Evolutionary conservation across 2,113 vertebrate species (phyloP).

Genomic region (Chloropsis hardwickii): DNA sequence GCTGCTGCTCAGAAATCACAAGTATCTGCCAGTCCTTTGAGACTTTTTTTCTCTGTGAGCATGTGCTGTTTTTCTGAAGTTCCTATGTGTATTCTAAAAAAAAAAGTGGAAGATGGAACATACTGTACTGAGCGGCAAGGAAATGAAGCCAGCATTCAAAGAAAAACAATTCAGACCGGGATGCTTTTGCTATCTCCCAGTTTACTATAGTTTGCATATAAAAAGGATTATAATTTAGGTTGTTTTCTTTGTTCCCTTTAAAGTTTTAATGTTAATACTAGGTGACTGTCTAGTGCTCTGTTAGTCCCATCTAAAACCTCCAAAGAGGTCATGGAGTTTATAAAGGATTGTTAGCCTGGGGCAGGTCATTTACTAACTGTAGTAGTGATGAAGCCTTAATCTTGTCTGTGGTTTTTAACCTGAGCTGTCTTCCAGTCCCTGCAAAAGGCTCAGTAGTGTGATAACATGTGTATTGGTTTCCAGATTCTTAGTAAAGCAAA

Average conservation of each 20-base stretch:
- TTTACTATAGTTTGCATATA: neutral
- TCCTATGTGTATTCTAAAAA: slow-evolving; percentile 39
- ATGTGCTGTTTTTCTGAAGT: slow-evolving; percentile 69
- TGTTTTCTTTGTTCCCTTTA: neutral
- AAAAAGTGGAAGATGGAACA: slow-evolving; percentile 26
- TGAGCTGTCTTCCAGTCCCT: neutral
- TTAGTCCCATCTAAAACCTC: neutral
- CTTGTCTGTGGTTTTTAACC: neutral
- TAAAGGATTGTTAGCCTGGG: neutral
- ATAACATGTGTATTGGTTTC: fast-evolving
- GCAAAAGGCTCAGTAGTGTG: neutral
- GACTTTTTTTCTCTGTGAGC: slow-evolving; percentile 34
- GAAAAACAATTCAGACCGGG: neutral
- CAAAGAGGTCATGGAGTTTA: neutral
- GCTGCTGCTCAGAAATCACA: slow-evolving; percentile 47
- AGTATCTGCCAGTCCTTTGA: slow-evolving; percentile 44
- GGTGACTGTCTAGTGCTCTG: neutral
- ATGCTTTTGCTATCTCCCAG: neutral
- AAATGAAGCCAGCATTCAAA: neutral
- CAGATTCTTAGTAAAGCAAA: neutral
- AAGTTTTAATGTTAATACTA: neutral
- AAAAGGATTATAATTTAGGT: neutral
- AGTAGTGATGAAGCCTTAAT: neutral
- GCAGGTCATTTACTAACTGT: neutral
- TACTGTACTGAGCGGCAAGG: neutral